Evolutionary conservation across 1,140 invertebrate species (phyloP), one percentile per base, ranked within the genome.

Genomic region (Subanguina moxae): DNA sequence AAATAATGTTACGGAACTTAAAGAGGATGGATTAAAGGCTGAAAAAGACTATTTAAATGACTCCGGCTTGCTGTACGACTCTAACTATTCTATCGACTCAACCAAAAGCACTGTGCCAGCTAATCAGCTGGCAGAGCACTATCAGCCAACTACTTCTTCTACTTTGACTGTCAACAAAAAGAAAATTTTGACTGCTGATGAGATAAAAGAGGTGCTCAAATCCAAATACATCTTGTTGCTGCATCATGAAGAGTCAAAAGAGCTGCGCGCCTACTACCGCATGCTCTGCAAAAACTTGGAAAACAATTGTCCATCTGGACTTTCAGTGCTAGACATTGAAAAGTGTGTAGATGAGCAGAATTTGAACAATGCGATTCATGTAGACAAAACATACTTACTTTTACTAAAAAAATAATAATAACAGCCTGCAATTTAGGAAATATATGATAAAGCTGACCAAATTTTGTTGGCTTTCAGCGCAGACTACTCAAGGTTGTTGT

Each of bases 341-440:
- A 52, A 52, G 48, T 52, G 48, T 52, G 48, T 52, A 25, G 48
- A 52, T 52, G 48, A 52, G 15, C n/a, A 52, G 48, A 52, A 52
- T 15, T 52, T 52, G 48, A 52, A 21, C n/a, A 52, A 25, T 52
- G 23, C 48, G 15, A 25, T 25, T 5, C 48, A 52, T 19, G 48
- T 52, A 52, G 17, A 25, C 15, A 5, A 7, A 7, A 7, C 17
- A 52, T 19, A 7, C 3, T 25, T 52, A 52, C 17, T 19, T 52
- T 52, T 3, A 15, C 48, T 25, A 52, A 52, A 52, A 52, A 52
- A 38, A 38, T 38, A 3, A 5, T 38, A 5, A n/a, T n/a, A n/a
- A n/a, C n/a, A n/a, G n/a, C n/a, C n/a, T n/a, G n/a, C n/a, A n/a
- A 38, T 38, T 38, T 15, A 52, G 48, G 48, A 52, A 52, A 52